These are phyloP conservation scores for Empis stercorea DNA, from an alignment of 2,888 invertebrate species.

Conservation along the genomic window DNA sequence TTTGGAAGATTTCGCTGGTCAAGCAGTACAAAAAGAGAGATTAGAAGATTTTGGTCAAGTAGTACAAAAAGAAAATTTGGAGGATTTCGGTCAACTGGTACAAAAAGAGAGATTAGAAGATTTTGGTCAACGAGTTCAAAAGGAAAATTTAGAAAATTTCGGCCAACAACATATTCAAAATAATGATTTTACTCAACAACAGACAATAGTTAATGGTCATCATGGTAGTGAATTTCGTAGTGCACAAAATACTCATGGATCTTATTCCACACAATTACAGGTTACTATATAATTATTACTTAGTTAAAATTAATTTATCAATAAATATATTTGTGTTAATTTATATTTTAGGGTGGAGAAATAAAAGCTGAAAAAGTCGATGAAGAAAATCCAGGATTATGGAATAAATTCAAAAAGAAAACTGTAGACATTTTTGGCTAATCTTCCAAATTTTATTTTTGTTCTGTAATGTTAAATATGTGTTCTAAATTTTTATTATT, in stretches of 20 bases:
- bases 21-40: slow-evolving; percentile 14
- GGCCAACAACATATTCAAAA: background rate
- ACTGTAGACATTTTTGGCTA: slow-evolving; percentile 10
- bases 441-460: too few species aligned
- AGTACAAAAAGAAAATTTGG: slow-evolving; percentile 6
- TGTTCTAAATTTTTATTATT: too few species aligned
- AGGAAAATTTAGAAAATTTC: slow-evolving; percentile 6
- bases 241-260: background rate
- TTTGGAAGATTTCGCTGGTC: slow-evolving; percentile 11
- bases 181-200: slow-evolving; percentile 11
- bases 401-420: slow-evolving; percentile 22
- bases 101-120: slow-evolving; percentile 7
- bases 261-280: too few species aligned
- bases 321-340: background rate
- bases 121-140: slow-evolving; percentile 2
- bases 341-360: background rate
- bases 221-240: background rate
- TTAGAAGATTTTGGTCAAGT: slow-evolving; percentile 7
- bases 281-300: too few species aligned
- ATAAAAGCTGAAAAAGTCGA: slow-evolving; percentile 17
- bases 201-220: background rate
- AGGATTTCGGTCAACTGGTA: slow-evolving; percentile 10
- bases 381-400: slow-evolving; percentile 19
- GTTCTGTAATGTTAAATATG: too few species aligned
- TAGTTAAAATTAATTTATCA: too few species aligned